phyloP scores from a whole-genome alignment of 2,888 invertebrate genomes.

The Adineta ricciae region DNA sequence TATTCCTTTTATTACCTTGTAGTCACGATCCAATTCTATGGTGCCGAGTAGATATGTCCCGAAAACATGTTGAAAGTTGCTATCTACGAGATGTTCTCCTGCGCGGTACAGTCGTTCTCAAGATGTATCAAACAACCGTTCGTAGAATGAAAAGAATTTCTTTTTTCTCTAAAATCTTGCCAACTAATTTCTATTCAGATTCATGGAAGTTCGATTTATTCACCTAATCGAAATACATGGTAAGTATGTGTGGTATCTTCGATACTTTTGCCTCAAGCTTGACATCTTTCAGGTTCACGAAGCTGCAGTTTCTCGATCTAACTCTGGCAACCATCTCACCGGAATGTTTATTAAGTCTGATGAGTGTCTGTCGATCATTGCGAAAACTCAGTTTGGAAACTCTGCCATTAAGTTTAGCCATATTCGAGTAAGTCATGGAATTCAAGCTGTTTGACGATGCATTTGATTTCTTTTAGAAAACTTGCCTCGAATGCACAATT shows the following conservation, averaged over 20 bases:
- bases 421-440: slow-evolving; percentile 53
- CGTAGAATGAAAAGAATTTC: neutral
- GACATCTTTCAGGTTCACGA: slow-evolving; percentile 38
- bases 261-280: neutral
- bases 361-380: slow-evolving; percentile 62
- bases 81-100: neutral
- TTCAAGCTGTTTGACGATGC: neutral
- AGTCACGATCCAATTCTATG: slow-evolving; percentile 8
- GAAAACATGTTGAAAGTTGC: slow-evolving; percentile 12
- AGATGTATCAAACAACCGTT: slow-evolving; percentile 14
- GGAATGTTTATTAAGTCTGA: slow-evolving; percentile 46
- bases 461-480: slow-evolving; percentile 46
- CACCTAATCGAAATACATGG: neutral
- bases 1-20: neutral
- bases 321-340: slow-evolving; percentile 65
- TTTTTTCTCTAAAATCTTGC: too few species aligned
- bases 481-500: slow-evolving; percentile 62
- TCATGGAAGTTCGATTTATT: neutral
- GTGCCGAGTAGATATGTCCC: slow-evolving; percentile 11
- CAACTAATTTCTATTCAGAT: neutral
- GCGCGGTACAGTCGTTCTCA: neutral
- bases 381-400: slow-evolving; percentile 76
- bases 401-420: slow-evolving; percentile 58
- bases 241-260: neutral
- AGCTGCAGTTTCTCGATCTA: slow-evolving; percentile 70